Percentiles rank a stretch among this genome's conserved stretches.
These are phyloP conservation scores for Crematogaster levior DNA, from an alignment of 2,888 invertebrate species.

Conservation along the genomic window DNA sequence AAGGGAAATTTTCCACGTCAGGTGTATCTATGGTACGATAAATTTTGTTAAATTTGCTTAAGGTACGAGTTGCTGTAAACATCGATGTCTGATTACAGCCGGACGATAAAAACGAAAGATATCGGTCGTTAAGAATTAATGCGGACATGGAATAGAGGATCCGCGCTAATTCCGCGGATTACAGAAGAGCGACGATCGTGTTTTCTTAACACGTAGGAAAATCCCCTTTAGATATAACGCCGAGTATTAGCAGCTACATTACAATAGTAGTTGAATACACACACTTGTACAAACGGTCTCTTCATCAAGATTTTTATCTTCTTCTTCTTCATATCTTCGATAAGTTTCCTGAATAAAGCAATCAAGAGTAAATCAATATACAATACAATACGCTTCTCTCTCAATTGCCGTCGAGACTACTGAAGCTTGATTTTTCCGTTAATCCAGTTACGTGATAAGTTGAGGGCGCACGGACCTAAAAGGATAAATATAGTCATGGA, in stretches of 20 bases:
- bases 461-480: constrained; percentile 50
- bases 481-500: constrained; percentile 63
- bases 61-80: constrained; percentile 61
- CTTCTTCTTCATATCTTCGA: neutral
- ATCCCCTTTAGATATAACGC: constrained; percentile 22
- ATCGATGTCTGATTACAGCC: constrained; percentile 51
- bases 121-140: constrained; percentile 72
- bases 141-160: constrained; percentile 49
- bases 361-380: constrained; percentile 43
- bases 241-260: neutral
- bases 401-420: neutral
- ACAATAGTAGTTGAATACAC: neutral
- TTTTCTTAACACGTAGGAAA: constrained; percentile 35
- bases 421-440: constrained; percentile 35
- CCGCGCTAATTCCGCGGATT: constrained; percentile 63
- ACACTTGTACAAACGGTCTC: neutral
- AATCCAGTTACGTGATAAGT: constrained; percentile 44
- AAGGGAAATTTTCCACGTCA: constrained; percentile 59
- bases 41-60: constrained; percentile 73
- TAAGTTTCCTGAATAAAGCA: constrained; percentile 28
- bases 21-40: constrained; percentile 70
- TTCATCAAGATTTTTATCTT: constrained; percentile 19
- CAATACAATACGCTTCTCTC: constrained; percentile 10
- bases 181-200: constrained; percentile 58
- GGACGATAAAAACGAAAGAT: constrained; percentile 67